Percentiles rank a stretch among this genome's conserved stretches.
Conservation (phyloP, 2,888 invertebrate genomes). For the Mesorhabditis belari region DNA sequence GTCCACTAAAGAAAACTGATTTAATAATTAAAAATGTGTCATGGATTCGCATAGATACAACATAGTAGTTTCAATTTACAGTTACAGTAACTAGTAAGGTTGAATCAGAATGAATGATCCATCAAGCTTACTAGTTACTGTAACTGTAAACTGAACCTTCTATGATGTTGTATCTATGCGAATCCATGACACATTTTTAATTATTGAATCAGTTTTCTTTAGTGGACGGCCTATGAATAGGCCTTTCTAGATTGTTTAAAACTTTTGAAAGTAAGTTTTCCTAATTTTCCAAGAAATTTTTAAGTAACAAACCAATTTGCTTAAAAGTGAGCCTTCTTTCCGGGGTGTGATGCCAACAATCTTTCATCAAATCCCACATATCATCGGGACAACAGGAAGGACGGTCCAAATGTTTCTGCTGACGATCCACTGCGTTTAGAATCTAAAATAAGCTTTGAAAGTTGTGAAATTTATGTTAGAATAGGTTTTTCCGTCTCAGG, state of each 20-base stretch:
- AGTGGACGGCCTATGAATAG: background rate
- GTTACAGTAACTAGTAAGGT: no score
- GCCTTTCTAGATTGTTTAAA: background rate
- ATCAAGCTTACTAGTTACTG: no score
- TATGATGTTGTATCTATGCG: no score
- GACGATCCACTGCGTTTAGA: constrained; percentile 86
- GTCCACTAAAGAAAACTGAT: constrained; percentile 48
- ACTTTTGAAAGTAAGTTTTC: background rate
- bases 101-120: no score
- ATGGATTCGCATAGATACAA: no score
- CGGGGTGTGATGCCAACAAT: constrained; percentile 92
- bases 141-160: no score
- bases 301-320: constrained; percentile 62
- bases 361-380: constrained; percentile 82
- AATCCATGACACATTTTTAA: no score
- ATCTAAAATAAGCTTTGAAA: constrained; percentile 60
- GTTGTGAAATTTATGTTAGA: no score
- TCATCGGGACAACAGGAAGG: constrained; percentile 75
- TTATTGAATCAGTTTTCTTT: background rate
- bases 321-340: constrained; percentile 79
- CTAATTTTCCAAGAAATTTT: constrained; percentile 22
- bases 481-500: no score
- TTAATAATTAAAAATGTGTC: background rate
- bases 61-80: no score
- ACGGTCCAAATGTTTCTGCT: constrained; percentile 19